Evolutionary conservation across 2,113 vertebrate species (phyloP).

Genomic region (Ammodramus savannarum): DNA sequence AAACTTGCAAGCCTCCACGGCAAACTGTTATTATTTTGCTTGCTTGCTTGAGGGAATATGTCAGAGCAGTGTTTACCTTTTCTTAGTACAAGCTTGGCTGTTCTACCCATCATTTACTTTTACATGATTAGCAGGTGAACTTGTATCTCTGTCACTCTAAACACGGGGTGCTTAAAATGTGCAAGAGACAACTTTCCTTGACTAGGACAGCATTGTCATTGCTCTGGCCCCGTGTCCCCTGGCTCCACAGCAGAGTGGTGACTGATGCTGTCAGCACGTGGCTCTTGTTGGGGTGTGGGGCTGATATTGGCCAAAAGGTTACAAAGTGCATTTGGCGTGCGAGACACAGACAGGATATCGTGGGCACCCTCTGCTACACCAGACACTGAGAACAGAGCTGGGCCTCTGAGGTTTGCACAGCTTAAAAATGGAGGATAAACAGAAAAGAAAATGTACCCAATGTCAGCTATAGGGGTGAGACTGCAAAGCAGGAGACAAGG

Average conservation of each 20-base stretch:
- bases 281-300: neutral
- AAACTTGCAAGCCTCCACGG: neutral
- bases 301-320: neutral
- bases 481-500: neutral
- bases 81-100: neutral
- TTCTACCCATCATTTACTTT: slow-evolving; percentile 26
- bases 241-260: neutral
- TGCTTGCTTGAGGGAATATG: slow-evolving; percentile 24
- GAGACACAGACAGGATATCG: neutral
- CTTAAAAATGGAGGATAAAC: neutral
- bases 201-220: neutral
- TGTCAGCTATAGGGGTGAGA: neutral
- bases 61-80: slow-evolving; percentile 23
- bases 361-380: neutral
- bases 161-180: neutral
- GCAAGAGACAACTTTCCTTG: neutral
- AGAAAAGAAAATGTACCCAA: accelerated
- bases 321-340: neutral
- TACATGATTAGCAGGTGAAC: neutral
- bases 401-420: neutral
- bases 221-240: neutral
- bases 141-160: neutral
- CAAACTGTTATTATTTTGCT: slow-evolving; percentile 33
- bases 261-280: accelerated
- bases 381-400: neutral